Conservation (phyloP, 2,888 invertebrate species). For the Prosapia bicincta region DNA sequence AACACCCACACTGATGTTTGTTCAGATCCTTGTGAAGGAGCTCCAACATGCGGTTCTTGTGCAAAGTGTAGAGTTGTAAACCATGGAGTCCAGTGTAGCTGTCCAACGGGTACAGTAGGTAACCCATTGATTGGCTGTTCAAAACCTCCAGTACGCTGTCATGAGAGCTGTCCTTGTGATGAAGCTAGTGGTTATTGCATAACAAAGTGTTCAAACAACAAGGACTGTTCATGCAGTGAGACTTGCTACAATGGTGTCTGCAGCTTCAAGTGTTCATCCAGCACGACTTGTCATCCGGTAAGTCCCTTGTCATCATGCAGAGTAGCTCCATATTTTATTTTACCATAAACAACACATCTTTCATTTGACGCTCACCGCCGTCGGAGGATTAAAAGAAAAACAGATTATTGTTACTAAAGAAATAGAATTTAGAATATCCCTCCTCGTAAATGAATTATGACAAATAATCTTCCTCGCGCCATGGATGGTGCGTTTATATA, state of each 20-base stretch:
- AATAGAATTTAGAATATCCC: too few relatives aligned
- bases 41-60: constrained; percentile 75
- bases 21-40: constrained; percentile 73
- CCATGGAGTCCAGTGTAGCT: constrained; percentile 83
- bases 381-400: too few relatives aligned
- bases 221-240: constrained; percentile 80
- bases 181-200: constrained; percentile 72
- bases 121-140: constrained; percentile 77
- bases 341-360: too few relatives aligned
- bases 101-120: constrained; percentile 74
- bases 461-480: too few relatives aligned
- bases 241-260: constrained; percentile 70
- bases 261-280: constrained; percentile 64
- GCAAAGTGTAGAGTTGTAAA: constrained; percentile 78
- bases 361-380: too few relatives aligned
- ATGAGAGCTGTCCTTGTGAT: constrained; percentile 75
- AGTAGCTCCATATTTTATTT: too few relatives aligned
- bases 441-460: too few relatives aligned
- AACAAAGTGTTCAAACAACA: constrained; percentile 59
- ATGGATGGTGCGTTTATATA: too few relatives aligned
- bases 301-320: background rate
- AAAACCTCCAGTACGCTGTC: constrained; percentile 67
- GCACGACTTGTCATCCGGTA: constrained; percentile 58
- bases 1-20: too few relatives aligned
- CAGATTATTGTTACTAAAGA: too few relatives aligned